A percentile compares a stretch with the other conserved stretches of the same genome.
Conservation (phyloP, 1,140 invertebrate genomes). For the Zaprionus capensis region DNA sequence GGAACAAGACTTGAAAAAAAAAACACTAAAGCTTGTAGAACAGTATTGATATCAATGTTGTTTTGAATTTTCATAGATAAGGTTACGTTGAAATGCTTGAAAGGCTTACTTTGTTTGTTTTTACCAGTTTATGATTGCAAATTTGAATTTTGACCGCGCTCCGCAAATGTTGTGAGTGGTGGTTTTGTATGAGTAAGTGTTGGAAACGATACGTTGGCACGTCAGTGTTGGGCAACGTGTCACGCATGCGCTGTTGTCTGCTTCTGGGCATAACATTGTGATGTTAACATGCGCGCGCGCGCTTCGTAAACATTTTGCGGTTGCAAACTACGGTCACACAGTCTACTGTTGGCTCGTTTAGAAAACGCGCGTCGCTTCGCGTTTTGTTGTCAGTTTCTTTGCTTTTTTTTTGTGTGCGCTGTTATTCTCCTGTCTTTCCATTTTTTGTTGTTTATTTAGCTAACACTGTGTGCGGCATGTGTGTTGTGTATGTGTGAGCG, state of each 20-base stretch:
- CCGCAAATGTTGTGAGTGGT: background rate
- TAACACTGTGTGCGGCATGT: conserved; percentile 13
- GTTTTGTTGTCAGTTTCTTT: conserved; percentile 62
- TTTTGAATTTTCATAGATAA: no score
- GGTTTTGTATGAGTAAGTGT: conserved; percentile 14
- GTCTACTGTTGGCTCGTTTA: conserved; percentile 54
- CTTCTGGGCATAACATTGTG: conserved; percentile 10
- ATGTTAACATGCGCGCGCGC: conserved; percentile 47
- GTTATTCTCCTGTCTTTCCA: conserved; percentile 29
- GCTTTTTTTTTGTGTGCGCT: conserved; percentile 44
- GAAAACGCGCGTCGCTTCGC: conserved; percentile 71
- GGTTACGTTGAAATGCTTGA: background rate
- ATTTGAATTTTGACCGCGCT: conserved; percentile 3
- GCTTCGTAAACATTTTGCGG: conserved; percentile 31
- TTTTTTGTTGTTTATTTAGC: conserved; percentile 26
- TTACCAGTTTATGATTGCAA: background rate
- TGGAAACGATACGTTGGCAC: conserved; percentile 2
- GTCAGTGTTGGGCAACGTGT: conserved; percentile 53
- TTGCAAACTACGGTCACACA: conserved; percentile 43
- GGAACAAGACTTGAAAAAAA: conserved; percentile 1
- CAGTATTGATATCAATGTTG: background rate
- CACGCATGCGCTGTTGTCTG: conserved; percentile 46
- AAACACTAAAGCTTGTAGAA: background rate
- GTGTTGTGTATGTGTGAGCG: conserved; percentile 3
- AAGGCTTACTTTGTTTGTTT: conserved; percentile 4